Conservation (phyloP, 2,797 vertebrate species). For the Meda fulgida region DNA sequence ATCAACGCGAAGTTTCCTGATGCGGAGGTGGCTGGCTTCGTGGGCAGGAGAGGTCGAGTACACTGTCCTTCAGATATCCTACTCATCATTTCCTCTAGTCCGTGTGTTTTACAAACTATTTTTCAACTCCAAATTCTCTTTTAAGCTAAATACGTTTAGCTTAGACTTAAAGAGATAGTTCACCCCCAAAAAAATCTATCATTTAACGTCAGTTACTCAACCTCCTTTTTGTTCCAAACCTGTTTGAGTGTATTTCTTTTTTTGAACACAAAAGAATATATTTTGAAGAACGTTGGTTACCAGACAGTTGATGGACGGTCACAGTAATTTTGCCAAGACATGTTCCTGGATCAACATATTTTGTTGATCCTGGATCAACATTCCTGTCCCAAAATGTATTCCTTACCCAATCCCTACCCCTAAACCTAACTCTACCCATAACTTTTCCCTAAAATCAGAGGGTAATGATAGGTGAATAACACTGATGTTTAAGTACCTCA, state of each 20-base stretch:
- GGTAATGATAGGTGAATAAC: too few species aligned
- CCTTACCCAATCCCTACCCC: too few species aligned
- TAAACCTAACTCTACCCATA: too few species aligned
- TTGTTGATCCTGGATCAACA: too few species aligned
- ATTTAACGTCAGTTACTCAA: neutral
- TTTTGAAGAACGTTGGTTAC: neutral
- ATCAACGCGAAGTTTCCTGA: constrained; percentile 86
- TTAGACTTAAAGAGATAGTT: neutral
- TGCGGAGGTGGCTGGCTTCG: constrained; percentile 84
- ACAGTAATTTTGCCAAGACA: too few species aligned
- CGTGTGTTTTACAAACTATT: neutral
- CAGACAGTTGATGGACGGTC: too few species aligned
- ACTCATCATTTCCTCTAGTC: neutral
- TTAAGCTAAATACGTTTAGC: neutral
- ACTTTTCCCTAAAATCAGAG: too few species aligned
- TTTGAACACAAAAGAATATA: neutral
- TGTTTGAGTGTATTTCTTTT: neutral
- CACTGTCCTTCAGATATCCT: neutral
- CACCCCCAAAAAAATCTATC: neutral
- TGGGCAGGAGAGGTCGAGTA: constrained; percentile 73
- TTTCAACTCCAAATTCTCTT: neutral
- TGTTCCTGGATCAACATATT: too few species aligned
- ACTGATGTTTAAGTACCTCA: too few species aligned
- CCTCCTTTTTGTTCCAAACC: neutral
- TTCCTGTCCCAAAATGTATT: too few species aligned